Conservation (phyloP, 2,797 vertebrate species). For the Crenuchus spilurus region DNA sequence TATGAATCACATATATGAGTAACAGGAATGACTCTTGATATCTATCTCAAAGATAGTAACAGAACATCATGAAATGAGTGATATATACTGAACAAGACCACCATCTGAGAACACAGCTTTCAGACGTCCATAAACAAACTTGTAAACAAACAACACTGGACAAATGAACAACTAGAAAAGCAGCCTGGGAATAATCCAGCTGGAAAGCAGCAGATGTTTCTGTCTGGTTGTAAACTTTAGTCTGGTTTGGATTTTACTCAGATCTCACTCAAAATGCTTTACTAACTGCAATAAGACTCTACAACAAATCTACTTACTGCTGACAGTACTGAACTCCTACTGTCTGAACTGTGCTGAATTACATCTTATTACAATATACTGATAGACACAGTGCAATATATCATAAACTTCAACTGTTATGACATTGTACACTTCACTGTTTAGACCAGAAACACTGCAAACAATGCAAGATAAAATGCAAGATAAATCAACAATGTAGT, state of each 20-base stretch:
- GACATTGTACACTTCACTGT: too few species aligned
- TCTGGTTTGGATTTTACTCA: not conserved
- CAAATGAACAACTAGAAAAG: not conserved
- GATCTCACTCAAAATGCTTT: not conserved
- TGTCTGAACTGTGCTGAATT: too few species aligned
- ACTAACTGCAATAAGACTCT: too few species aligned
- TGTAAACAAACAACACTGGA: not conserved
- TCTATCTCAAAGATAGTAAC: too few species aligned
- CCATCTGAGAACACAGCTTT: not conserved
- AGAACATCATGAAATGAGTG: not conserved
- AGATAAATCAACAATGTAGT: too few species aligned
- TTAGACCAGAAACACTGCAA: too few species aligned
- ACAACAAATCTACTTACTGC: too few species aligned
- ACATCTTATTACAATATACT: too few species aligned
- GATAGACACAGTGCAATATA: too few species aligned
- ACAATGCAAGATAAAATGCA: too few species aligned
- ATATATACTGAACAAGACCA: not conserved
- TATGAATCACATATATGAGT: not conserved
- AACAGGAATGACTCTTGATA: not conserved
- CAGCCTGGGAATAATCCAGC: not conserved
- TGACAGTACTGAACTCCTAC: too few species aligned
- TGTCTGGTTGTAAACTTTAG: not conserved
- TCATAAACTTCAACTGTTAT: too few species aligned
- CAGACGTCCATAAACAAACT: not conserved
- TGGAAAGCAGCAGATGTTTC: conserved; percentile 1